phyloP scores from a whole-genome alignment of 2,888 invertebrate species.

The Lochmaea crataegi region DNA sequence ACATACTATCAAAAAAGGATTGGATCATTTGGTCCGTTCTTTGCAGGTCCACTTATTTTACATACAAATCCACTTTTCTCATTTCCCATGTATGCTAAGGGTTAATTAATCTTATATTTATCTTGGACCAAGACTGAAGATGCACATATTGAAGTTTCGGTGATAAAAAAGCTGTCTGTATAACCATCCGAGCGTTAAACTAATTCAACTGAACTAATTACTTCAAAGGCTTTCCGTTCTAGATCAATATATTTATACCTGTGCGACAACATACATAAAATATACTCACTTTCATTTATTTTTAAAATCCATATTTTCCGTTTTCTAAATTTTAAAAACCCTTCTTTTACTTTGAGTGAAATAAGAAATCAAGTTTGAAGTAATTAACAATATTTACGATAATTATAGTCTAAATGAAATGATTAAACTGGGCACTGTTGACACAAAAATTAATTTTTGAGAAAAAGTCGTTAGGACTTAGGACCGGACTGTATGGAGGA shows the following conservation, averaged over 20 bases:
- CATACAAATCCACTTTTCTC: too few relatives aligned
- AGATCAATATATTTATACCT: conserved; percentile 18
- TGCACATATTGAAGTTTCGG: not conserved
- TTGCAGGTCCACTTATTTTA: too few relatives aligned
- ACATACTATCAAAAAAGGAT: too few relatives aligned
- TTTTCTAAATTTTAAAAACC: not conserved
- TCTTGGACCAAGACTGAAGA: not conserved
- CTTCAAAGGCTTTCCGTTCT: conserved; percentile 22
- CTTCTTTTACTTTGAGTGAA: not conserved
- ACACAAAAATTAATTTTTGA: too few relatives aligned
- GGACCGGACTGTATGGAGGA: too few relatives aligned
- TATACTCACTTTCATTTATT: not conserved
- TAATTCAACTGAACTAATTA: conserved; percentile 43
- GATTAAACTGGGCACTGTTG: too few relatives aligned
- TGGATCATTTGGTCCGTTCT: too few relatives aligned
- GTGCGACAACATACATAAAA: conserved; percentile 5
- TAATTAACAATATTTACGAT: too few relatives aligned
- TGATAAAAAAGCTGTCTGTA: conserved; percentile 13
- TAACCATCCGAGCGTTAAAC: conserved; percentile 34
- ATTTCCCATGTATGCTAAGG: too few relatives aligned
- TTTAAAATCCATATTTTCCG: not conserved
- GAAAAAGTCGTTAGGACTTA: too few relatives aligned
- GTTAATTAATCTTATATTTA: not conserved
- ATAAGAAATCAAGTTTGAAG: too few relatives aligned
- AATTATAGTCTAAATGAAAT: too few relatives aligned